A percentile compares a stretch with the other conserved stretches of the same genome.
phyloP scores from a whole-genome alignment of 2,888 invertebrate genomes.

The Hirtodrosophila trivittata region DNA sequence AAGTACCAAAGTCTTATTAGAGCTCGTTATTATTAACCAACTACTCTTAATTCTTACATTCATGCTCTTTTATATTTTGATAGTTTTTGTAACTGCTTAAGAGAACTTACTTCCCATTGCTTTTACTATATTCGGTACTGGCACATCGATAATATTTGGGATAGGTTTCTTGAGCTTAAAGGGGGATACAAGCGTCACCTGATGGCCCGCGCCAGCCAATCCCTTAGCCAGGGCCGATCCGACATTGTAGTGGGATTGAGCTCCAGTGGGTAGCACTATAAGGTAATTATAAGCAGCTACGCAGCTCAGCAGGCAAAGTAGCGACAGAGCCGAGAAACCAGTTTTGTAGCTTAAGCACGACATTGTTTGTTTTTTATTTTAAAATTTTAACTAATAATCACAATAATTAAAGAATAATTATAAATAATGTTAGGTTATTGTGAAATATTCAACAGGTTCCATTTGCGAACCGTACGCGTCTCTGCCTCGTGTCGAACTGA shows the following conservation, averaged over 20 bases:
- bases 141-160: constrained; percentile 73
- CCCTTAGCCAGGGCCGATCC: constrained; percentile 81
- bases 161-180: constrained; percentile 75
- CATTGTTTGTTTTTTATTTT: too few relatives aligned
- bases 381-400: background rate
- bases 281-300: constrained; percentile 68
- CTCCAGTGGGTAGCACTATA: constrained; percentile 63
- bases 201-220: constrained; percentile 82
- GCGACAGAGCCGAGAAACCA: constrained; percentile 36
- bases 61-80: too few relatives aligned
- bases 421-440: background rate
- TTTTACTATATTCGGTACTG: constrained; percentile 28
- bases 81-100: too few relatives aligned
- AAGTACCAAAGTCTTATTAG: too few relatives aligned
- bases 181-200: constrained; percentile 81
- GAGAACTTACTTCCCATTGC: constrained; percentile 54
- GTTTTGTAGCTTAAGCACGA: constrained; percentile 32
- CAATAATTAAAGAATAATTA: background rate
- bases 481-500: constrained; percentile 33
- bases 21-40: too few relatives aligned
- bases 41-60: too few relatives aligned
- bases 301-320: constrained; percentile 51
- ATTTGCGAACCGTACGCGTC: constrained; percentile 4
- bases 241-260: constrained; percentile 79
- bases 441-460: background rate